Base-by-base conservation (phyloP, 1,140 invertebrate genomes). In the Paramacrobiotus metropolitanus region DNA sequence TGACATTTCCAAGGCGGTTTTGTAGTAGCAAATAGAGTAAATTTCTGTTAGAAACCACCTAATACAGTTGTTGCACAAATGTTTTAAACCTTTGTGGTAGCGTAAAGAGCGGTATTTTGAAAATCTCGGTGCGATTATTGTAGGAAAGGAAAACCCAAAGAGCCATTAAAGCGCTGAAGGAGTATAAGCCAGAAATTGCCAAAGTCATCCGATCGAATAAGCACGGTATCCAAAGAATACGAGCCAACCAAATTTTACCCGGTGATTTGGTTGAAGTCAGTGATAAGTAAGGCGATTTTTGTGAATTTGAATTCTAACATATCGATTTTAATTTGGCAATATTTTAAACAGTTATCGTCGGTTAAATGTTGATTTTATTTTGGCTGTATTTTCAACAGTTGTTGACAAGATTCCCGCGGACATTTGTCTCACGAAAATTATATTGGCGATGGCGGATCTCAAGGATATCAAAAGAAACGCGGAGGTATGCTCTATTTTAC, bases 171-270 rank as follows among this genome's bases (percentile, higher is more conserved):
- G 95, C 95, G 66, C 82, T 99, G 67, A 99, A 99, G 79, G 95
- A 99, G 79, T 99, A 99, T 77, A 95, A 99, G 77, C 95, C 95
- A 63, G 95, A 99, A 78, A 98, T 99, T 87, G 95, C 95, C 69
- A 99, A 99, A 80, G 92, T 99, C 59, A 75, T 97, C 48, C 80
- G 95, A 70, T 77, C 79, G 65, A 90, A 94, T 78, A 94, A 94
- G 77, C 79, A 86, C 68, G 93, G 94, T 70, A 86, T 99, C 59
- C 94, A 98, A 75, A 91, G 93, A 78, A 83, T 99, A 69, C 81
- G 90, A 68, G 93, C 95, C 65, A 87, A 86, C 74, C 89, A 96
- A 73, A 90, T 99, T 70, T 91, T 99, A 24, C 95, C 95, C 70
- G 95, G 95, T 68, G 95, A 99, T 77, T 76, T 99, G 66, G 92